These are phyloP conservation scores for Pseudococcus longispinus DNA, from an alignment of 2,888 invertebrate species.

Conservation along the genomic window DNA sequence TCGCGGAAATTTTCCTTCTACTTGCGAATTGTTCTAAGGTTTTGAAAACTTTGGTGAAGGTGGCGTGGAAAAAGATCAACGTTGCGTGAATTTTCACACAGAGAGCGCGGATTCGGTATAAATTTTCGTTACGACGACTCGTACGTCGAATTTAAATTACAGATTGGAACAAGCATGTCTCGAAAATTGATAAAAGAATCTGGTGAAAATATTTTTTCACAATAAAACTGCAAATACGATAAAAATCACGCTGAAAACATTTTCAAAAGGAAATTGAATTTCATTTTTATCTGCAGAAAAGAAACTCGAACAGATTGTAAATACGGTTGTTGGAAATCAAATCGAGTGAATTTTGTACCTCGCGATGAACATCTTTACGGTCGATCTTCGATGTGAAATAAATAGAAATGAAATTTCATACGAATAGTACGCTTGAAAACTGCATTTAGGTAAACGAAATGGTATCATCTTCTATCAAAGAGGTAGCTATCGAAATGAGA, in stretches of 20 bases:
- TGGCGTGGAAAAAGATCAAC: neutral
- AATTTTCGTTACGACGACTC: neutral
- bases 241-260: neutral
- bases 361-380: neutral
- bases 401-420: neutral
- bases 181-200: neutral
- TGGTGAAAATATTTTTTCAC: constrained; percentile 3
- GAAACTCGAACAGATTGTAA: neutral
- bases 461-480: neutral
- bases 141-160: neutral
- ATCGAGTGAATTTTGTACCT: neutral
- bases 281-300: neutral
- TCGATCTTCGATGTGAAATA: neutral
- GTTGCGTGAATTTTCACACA: neutral
- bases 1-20: neutral
- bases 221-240: neutral
- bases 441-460: neutral
- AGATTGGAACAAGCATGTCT: neutral
- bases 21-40: neutral
- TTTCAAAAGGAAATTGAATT: constrained; percentile 25
- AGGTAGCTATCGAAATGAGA: neutral
- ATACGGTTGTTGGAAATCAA: constrained; percentile 12
- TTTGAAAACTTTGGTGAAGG: neutral
- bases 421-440: neutral
- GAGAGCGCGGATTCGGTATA: neutral